Conservation (phyloP, 2,797 vertebrate species). For the Gallinago nigripennis region DNA sequence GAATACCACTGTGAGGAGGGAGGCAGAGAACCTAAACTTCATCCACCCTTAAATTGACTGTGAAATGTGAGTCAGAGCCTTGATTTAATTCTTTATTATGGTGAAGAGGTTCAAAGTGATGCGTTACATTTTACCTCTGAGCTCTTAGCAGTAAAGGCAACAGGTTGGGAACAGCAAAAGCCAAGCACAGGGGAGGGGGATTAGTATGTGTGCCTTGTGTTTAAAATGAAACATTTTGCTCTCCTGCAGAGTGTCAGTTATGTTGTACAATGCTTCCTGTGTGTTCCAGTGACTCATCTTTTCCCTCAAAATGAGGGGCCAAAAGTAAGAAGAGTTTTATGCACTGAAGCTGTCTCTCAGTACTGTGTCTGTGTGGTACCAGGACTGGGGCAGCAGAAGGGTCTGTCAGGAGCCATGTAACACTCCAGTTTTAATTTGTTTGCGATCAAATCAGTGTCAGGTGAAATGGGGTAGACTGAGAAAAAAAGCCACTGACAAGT, state of each 20-base stretch:
- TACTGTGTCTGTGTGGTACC: accelerated
- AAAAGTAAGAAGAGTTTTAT: not conserved
- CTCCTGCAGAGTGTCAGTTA: not conserved
- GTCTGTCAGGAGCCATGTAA: not conserved
- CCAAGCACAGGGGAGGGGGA: not conserved
- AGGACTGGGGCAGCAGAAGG: not conserved
- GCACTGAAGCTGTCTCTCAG: not conserved
- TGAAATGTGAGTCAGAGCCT: constrained; percentile 8
- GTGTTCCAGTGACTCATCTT: not conserved
- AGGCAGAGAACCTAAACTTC: not conserved
- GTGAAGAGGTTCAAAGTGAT: not conserved
- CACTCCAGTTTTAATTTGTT: not conserved
- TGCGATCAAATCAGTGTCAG: not conserved
- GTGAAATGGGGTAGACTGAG: not conserved
- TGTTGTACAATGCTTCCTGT: accelerated
- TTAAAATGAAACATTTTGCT: not conserved
- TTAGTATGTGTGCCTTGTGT: not conserved
- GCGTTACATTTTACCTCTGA: not conserved
- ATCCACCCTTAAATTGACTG: not conserved
- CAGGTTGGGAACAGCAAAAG: not conserved
- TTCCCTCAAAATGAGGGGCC: not conserved
- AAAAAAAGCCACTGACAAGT: not conserved
- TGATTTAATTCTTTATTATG: not conserved
- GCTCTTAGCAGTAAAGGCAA: not conserved
- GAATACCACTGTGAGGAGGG: not conserved